Base-by-base conservation (phyloP, 1,140 invertebrate genomes). In the Atopsyche davidsoni region DNA sequence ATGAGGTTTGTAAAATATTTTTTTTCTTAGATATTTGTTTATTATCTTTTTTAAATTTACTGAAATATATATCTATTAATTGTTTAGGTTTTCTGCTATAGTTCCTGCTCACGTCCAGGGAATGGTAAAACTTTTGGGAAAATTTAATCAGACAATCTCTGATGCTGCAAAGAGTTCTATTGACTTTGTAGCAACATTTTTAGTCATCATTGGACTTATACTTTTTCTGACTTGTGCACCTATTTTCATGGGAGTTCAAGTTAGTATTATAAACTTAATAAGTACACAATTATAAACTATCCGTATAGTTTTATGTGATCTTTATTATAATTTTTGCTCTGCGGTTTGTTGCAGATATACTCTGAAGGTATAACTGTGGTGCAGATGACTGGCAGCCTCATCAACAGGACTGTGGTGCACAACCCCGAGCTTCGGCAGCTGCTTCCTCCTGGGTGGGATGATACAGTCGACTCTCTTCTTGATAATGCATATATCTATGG, bases 401-500 rank as follows among this genome's bases (percentile, higher is more conserved):
- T 97, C 9, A 96, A 97, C 72, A 83, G 85, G 58, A 93, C 91
- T 9, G 79, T 94, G 17, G 86, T 89, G 9, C 82, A 89, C 66
- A 87, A 95, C 73, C 87, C 90, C 19, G 91, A 95, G 62, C 75
- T 89, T 45, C 76, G 86, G 46, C 79, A 81, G 43, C 75, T 85
- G 46, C 67, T 88, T 46, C 80, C 88, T 13, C 84, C 84, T 2
- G 75, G 79, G 40, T 88, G 86, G 79, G 83, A 89, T 64, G 76
- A 85, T 38, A 81, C 87, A 25, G 70, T 96, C 40, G 89, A 93
- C 68, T 87, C 88, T 25, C 82, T 93, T 49, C 76, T 96, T 2
- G 87, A 92, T 59, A 93, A 96, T 73, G 89, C 89, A 14, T 96
- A 96, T 65, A 77, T 85, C 11, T 93, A 95, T 72, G 92, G 92